Evolutionary conservation across 2,888 invertebrate species (phyloP).

Genomic region (Drosophila ustulata): DNA sequence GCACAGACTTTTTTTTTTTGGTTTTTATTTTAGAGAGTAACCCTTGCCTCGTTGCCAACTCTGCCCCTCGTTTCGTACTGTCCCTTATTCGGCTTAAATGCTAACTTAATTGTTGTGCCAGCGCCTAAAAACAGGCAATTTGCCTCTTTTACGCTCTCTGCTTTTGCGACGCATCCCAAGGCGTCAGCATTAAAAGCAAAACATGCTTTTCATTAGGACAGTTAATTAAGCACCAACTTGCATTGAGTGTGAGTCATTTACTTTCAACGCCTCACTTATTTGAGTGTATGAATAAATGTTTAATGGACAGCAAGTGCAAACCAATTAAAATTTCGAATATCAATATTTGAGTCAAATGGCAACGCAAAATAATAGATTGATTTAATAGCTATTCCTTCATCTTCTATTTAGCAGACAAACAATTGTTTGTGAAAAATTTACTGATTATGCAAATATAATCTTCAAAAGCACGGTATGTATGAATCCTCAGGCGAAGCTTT

Average conservation of each 20-base stretch:
- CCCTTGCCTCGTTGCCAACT: slow-evolving; percentile 25
- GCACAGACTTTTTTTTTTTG: slow-evolving; percentile 38
- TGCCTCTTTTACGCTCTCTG: slow-evolving; percentile 58
- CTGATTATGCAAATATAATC: too few relatives aligned
- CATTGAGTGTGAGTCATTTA: slow-evolving; percentile 56
- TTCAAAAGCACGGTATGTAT: too few relatives aligned
- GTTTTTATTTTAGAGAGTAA: slow-evolving; percentile 11
- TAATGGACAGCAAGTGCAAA: neutral
- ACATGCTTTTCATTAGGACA: slow-evolving; percentile 67
- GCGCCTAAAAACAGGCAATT: slow-evolving; percentile 69
- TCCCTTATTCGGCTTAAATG: slow-evolving; percentile 70
- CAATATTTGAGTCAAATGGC: neutral
- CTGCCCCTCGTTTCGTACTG: slow-evolving; percentile 19
- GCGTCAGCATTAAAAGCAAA: slow-evolving; percentile 52
- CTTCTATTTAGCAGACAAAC: too few relatives aligned
- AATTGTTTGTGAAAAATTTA: too few relatives aligned
- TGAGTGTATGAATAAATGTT: neutral
- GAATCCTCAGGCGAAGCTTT: too few relatives aligned
- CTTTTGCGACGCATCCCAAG: slow-evolving; percentile 37
- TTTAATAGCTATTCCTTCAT: too few relatives aligned
- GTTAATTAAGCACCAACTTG: slow-evolving; percentile 72
- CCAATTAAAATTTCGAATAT: slow-evolving; percentile 24
- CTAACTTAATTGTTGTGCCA: slow-evolving; percentile 74
- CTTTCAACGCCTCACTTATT: neutral
- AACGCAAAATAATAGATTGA: too few relatives aligned